These are phyloP conservation scores for Lacanobia oleracea DNA, from an alignment of 2,888 invertebrate genomes.

Conservation along the genomic window DNA sequence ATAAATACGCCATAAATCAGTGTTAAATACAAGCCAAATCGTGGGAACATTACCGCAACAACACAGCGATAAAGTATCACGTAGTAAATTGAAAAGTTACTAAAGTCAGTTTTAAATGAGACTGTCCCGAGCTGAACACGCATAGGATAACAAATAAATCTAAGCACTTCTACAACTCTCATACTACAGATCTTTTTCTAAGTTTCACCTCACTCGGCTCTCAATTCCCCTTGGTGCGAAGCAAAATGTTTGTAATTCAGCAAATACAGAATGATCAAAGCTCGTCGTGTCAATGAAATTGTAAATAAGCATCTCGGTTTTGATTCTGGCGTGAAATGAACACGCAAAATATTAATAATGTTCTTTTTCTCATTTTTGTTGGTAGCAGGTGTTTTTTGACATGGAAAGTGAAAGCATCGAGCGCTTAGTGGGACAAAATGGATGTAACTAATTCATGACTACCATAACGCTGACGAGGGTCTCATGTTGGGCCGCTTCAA, in stretches of 20 bases:
- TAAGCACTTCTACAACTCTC: slow-evolving; percentile 73
- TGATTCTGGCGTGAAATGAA: slow-evolving; percentile 46
- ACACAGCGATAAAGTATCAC: slow-evolving; percentile 68
- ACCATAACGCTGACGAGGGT: slow-evolving; percentile 58
- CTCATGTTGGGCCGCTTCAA: slow-evolving; percentile 26
- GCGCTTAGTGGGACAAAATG: slow-evolving; percentile 52
- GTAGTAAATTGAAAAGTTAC: slow-evolving; percentile 72
- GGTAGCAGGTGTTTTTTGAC: slow-evolving; percentile 51
- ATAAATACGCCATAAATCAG: slow-evolving; percentile 43
- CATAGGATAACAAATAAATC: slow-evolving; percentile 75
- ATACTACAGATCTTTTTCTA: slow-evolving; percentile 68
- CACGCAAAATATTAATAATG: slow-evolving; percentile 36
- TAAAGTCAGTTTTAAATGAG: slow-evolving; percentile 68
- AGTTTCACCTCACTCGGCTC: slow-evolving; percentile 46
- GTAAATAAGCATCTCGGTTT: slow-evolving; percentile 41
- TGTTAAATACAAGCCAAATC: slow-evolving; percentile 57
- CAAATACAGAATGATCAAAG: slow-evolving; percentile 62
- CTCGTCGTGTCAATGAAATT: slow-evolving; percentile 39
- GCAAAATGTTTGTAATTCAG: slow-evolving; percentile 45
- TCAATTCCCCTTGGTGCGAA: slow-evolving; percentile 43
- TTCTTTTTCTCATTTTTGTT: slow-evolving; percentile 34
- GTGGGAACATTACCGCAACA: slow-evolving; percentile 61
- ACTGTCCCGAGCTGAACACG: slow-evolving; percentile 65
- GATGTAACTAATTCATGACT: slow-evolving; percentile 52
- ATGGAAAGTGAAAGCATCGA: slow-evolving; percentile 37